A percentile compares a stretch with the other conserved stretches of the same genome.
These are phyloP conservation scores for Sclerodermus sp. DNA, from an alignment of 2,888 invertebrate species.

Conservation along the genomic window DNA sequence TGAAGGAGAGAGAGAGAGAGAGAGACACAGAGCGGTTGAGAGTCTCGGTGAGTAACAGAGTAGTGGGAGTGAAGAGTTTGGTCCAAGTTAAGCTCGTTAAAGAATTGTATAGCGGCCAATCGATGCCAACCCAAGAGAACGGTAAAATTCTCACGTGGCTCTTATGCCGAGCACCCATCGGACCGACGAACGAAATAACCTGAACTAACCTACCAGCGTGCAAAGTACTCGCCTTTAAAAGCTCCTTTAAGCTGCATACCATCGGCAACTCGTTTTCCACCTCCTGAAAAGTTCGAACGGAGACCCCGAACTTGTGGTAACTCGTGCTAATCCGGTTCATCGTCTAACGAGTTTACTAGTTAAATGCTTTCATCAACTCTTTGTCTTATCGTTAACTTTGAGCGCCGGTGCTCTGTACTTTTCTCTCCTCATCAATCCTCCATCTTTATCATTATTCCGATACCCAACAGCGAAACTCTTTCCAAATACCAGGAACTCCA, in stretches of 20 bases:
- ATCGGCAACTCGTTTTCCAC: constrained; percentile 10
- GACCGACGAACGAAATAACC: constrained; percentile 8
- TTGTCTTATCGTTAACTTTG: constrained; percentile 13
- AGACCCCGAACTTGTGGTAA: constrained; percentile 13
- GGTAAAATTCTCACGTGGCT: constrained; percentile 34
- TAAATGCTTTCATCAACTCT: constrained; percentile 23
- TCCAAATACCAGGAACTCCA: too few relatives aligned
- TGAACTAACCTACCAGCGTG: constrained; percentile 3
- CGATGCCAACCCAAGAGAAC: constrained; percentile 26
- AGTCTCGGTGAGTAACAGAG: too few relatives aligned
- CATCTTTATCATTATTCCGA: neutral
- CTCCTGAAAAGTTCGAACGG: constrained; percentile 9
- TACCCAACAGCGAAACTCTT: neutral
- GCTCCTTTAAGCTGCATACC: constrained; percentile 19
- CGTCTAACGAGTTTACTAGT: constrained; percentile 21
- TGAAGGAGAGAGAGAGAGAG: constrained; percentile 6
- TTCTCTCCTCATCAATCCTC: neutral
- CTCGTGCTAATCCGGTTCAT: constrained; percentile 26
- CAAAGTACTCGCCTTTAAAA: constrained; percentile 17
- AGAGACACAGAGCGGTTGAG: constrained; percentile 4
- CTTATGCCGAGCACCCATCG: neutral
- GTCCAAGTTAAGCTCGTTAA: constrained; percentile 42
- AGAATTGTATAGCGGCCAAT: constrained; percentile 36
- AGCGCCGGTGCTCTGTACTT: neutral
- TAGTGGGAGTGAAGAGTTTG: constrained; percentile 8